Evolutionary conservation across 2,888 invertebrate species (phyloP).

Genomic region (Baccha elongata): DNA sequence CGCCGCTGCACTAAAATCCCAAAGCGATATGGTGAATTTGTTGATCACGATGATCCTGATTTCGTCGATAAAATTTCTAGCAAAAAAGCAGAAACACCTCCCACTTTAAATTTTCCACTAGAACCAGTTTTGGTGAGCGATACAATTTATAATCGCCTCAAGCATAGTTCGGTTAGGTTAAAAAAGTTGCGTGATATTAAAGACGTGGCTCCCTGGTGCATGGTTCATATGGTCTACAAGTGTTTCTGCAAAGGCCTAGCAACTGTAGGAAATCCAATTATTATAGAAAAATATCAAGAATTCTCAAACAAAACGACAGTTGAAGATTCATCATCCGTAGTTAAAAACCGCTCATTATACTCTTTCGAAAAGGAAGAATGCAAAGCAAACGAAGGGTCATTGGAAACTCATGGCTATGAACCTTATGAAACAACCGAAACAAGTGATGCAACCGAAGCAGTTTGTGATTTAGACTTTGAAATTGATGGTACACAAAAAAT

Average conservation of each 20-base stretch:
- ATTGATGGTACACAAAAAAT: conserved; percentile 47
- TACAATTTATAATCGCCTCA: conserved; percentile 76
- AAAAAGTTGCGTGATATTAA: conserved; percentile 78
- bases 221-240: conserved; percentile 86
- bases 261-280: conserved; percentile 77
- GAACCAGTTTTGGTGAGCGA: conserved; percentile 76
- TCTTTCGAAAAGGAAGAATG: conserved; percentile 79
- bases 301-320: not conserved
- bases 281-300: conserved; percentile 78
- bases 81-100: conserved; percentile 57
- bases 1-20: conserved; percentile 85
- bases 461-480: not conserved
- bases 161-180: conserved; percentile 79
- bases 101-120: conserved; percentile 48
- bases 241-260: conserved; percentile 85
- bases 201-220: conserved; percentile 86
- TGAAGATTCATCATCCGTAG: conserved; percentile 3
- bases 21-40: conserved; percentile 85
- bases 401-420: conserved; percentile 1
- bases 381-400: not conserved
- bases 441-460: conserved; percentile 18
- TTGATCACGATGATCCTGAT: conserved; percentile 76
- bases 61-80: conserved; percentile 45
- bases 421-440: not conserved
- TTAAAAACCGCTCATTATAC: conserved; percentile 76